Conservation (phyloP, 2,113 vertebrate genomes). For the Ochotona curzoniae region DNA sequence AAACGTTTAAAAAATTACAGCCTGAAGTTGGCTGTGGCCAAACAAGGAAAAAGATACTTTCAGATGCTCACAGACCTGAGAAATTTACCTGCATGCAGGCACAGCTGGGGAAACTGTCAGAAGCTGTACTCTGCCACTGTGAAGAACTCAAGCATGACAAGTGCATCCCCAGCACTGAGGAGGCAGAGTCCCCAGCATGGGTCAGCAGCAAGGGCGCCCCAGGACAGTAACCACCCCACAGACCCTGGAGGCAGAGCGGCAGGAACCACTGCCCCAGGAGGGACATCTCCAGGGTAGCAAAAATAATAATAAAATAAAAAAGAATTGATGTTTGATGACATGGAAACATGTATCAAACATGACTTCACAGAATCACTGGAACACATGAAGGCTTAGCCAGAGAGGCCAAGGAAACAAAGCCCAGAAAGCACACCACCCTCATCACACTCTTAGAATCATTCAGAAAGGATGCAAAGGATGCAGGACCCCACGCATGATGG, state of each 20-base stretch:
- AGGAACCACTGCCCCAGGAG: neutral
- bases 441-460: neutral
- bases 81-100: neutral
- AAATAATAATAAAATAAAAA: neutral
- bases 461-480: conserved; percentile 1
- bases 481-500: neutral
- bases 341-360: neutral
- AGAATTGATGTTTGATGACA: too few relatives aligned
- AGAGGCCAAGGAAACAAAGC: conserved; percentile 7
- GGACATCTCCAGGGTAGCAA: neutral
- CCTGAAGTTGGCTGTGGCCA: neutral
- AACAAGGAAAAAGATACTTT: neutral
- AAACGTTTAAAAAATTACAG: neutral
- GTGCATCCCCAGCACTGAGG: neutral
- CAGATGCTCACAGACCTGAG: neutral
- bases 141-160: neutral
- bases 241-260: neutral
- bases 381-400: neutral
- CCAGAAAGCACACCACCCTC: neutral
- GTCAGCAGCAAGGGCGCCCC: neutral
- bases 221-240: neutral
- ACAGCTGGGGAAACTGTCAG: neutral
- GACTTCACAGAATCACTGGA: neutral
- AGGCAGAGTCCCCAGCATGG: neutral
- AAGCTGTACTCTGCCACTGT: neutral